phyloP scores from a whole-genome alignment of 2,888 invertebrate genomes.

The Leptinotarsa peninsularis region DNA sequence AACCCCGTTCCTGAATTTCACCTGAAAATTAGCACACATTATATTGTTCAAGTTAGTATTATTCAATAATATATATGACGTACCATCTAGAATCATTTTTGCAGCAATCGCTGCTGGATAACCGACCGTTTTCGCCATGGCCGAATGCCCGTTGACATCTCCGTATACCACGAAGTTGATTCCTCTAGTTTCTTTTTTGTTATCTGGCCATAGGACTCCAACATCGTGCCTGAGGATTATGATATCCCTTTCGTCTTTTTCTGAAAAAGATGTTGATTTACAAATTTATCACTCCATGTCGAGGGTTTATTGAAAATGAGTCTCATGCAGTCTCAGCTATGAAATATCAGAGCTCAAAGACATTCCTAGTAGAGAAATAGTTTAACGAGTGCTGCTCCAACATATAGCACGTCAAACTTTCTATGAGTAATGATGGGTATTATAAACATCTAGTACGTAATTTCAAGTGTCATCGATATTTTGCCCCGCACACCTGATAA shows the following conservation, averaged over 20 bases:
- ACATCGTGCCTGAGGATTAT: slow-evolving; percentile 95
- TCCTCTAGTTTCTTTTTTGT: slow-evolving; percentile 82
- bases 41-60: slow-evolving; percentile 2
- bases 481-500: no score
- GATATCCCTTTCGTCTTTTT: slow-evolving; percentile 88
- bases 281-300: no score
- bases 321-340: no score
- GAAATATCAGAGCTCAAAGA: no score
- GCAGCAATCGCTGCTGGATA: slow-evolving; percentile 95
- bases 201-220: slow-evolving; percentile 92
- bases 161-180: slow-evolving; percentile 94
- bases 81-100: slow-evolving; percentile 97
- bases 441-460: no score
- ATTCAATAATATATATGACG: slow-evolving; percentile 46
- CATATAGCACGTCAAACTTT: no score
- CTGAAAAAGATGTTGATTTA: slow-evolving; percentile 60
- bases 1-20: slow-evolving; percentile 96
- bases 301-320: no score
- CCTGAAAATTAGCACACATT: slow-evolving; percentile 68
- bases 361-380: no score
- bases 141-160: slow-evolving; percentile 83
- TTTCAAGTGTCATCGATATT: no score
- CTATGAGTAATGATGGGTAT: no score
- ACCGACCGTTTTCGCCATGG: slow-evolving; percentile 95
- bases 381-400: no score